Evolutionary conservation across 2,888 invertebrate genomes (phyloP), one percentile per base, ranked within the genome.

Genomic region (Plebejus melissa): DNA sequence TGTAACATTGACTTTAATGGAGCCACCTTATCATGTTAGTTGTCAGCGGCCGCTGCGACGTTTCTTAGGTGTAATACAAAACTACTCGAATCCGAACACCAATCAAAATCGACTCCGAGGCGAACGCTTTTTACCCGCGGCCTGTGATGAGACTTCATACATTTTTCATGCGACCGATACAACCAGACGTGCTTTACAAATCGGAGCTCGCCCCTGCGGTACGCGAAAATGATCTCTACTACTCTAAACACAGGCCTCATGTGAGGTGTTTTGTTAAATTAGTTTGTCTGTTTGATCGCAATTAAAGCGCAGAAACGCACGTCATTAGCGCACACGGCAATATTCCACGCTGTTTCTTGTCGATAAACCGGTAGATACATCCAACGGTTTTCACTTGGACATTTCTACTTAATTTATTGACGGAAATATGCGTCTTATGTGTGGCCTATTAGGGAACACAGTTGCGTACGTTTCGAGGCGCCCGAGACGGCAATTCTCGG

Each of bases 291-390:
- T 88, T 87, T 87, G 88, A 87, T 87, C 85, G 90, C 93, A 93
- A 93, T 93, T 93, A 93, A 92, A 92, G 88, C 88, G 88, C 88
- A 90, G 89, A 88, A 90, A 90, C 88, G 87, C 89, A 86, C 88
- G 82, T 92, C 93, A 93, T 93, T 93, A 93, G 91, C 85, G 89
- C 86, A 85, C 87, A 87, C 87, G 91, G 88, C 89, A 91, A 93
- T 93, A 93, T 91, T 93, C 93, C 92, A 92, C 93, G 93, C 86
- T 90, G 86, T 83, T 91, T 93, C 90, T 92, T 91, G 86, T 81
- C 71, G 79, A 80, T 80, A 81, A 83, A 83, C 83, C 83, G 83
- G 83, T 82, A 82, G 79, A 77, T 81, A 81, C 82, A 80, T 46
- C 76, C 76, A 71, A 76, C 79, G 76, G 75, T 76, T 72, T 72